Evolutionary conservation across 2,888 invertebrate genomes (phyloP).

Genomic region (Ectemnius lituratus): DNA sequence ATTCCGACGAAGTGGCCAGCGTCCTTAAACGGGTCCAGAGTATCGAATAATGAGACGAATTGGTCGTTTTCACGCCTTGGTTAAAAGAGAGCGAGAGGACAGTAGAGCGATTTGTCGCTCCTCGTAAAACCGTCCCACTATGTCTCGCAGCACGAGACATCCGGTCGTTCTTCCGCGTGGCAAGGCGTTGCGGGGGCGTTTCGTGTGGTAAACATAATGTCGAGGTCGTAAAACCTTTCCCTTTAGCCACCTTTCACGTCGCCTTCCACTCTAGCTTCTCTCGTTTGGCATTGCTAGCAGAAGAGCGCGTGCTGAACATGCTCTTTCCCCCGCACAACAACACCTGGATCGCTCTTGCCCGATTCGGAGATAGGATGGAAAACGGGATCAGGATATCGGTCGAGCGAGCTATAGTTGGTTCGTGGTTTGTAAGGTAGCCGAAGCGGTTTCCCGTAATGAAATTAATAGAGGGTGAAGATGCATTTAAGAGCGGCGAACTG

Average conservation of each 20-base stretch:
- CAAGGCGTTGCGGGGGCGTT: conserved; percentile 70
- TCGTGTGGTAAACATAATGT: conserved; percentile 71
- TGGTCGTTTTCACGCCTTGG: conserved; percentile 41
- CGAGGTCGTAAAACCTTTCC: conserved; percentile 55
- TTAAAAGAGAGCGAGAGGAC: conserved; percentile 35
- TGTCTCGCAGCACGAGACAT: conserved; percentile 72
- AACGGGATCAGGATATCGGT: conserved; percentile 4
- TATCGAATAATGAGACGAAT: conserved; percentile 50
- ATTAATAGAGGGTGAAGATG: conserved; percentile 7
- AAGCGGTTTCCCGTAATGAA: not conserved
- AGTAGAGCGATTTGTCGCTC: conserved; percentile 54
- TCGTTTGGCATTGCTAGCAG: conserved; percentile 14
- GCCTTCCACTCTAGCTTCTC: conserved; percentile 27
- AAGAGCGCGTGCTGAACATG: conserved; percentile 43
- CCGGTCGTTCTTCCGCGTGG: conserved; percentile 63
- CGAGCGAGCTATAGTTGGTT: too few species aligned
- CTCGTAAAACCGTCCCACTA: conserved; percentile 59
- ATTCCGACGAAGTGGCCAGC: conserved; percentile 33
- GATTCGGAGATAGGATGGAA: conserved; percentile 15
- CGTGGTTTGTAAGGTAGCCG: too few species aligned
- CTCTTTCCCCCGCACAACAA: conserved; percentile 22
- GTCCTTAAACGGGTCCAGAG: conserved; percentile 47
- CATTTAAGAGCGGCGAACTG: conserved; percentile 2
- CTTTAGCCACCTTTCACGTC: not conserved
- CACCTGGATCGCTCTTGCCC: conserved; percentile 43